phyloP scores from a whole-genome alignment of 2,888 invertebrate genomes.

The Pseudanteris insignis region DNA sequence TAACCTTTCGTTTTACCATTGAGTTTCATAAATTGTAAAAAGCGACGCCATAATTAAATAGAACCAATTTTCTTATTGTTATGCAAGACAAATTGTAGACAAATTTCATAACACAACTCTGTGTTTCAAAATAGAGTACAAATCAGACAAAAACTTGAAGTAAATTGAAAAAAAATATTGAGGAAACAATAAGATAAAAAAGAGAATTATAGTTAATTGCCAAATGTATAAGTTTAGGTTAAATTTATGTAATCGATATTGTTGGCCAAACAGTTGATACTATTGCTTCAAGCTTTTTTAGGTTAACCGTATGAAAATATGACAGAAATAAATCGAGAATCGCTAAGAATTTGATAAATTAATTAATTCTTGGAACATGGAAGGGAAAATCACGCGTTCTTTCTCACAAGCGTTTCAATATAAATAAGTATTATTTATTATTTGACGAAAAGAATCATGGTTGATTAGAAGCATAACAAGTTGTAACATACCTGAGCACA shows the following conservation, averaged over 20 bases:
- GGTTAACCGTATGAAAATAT: constrained; percentile 45
- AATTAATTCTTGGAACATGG: no score
- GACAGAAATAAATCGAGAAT: constrained; percentile 5
- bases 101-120: constrained; percentile 6
- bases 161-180: no score
- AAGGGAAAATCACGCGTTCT: constrained; percentile 51
- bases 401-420: constrained; percentile 46
- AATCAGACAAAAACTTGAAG: neutral
- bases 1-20: no score
- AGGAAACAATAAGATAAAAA: no score
- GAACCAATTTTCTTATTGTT: constrained; percentile 10
- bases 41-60: constrained; percentile 15
- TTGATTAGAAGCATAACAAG: constrained; percentile 3
- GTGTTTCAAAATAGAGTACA: constrained; percentile 1
- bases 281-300: constrained; percentile 30
- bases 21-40: neutral
- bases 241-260: constrained; percentile 21
- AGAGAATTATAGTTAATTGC: no score
- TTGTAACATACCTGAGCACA: constrained; percentile 9
- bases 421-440: constrained; percentile 1
- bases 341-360: no score
- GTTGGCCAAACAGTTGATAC: constrained; percentile 1
- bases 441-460: neutral
- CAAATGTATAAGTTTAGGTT: no score
- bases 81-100: constrained; percentile 6